Percentiles rank a stretch among this genome's conserved stretches.
These are phyloP conservation scores for Heteropelma amictum DNA, from an alignment of 2,888 invertebrate genomes.

Conservation along the genomic window DNA sequence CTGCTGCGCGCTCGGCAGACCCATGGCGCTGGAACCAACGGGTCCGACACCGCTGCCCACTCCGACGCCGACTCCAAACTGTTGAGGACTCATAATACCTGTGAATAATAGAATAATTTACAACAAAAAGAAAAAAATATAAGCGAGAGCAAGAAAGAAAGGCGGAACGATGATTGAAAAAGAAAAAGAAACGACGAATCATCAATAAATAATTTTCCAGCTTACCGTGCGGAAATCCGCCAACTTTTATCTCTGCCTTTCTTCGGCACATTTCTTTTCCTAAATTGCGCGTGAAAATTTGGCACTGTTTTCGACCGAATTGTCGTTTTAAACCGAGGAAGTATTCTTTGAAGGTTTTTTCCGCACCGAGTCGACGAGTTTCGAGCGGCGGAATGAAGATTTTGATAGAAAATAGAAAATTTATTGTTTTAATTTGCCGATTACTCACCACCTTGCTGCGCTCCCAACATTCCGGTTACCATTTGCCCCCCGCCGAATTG, in stretches of 20 bases:
- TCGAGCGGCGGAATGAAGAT: not conserved
- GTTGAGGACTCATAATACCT: conserved; percentile 81
- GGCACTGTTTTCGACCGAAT: too few species aligned
- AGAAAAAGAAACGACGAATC: too few species aligned
- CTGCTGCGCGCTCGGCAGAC: conserved; percentile 74
- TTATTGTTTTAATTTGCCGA: not conserved
- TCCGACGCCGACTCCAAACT: conserved; percentile 75
- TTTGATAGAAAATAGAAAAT: not conserved
- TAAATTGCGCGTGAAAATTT: too few species aligned
- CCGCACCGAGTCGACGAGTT: too few species aligned
- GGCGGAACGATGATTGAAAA: too few species aligned
- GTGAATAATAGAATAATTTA: conserved; percentile 40
- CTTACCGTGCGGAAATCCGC: too few species aligned
- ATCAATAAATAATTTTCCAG: too few species aligned
- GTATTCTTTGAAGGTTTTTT: too few species aligned
- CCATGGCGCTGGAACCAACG: conserved; percentile 74
- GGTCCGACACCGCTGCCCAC: conserved; percentile 74
- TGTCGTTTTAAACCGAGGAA: too few species aligned
- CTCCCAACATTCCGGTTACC: conserved; percentile 83
- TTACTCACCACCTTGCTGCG: conserved; percentile 74
- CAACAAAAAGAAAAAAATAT: not conserved
- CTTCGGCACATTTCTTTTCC: too few species aligned
- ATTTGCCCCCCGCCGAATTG: conserved; percentile 84
- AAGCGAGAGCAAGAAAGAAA: too few species aligned
- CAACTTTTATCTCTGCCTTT: too few species aligned